Conservation (phyloP, 1,140 invertebrate genomes). For the Papilio polytes region DNA sequence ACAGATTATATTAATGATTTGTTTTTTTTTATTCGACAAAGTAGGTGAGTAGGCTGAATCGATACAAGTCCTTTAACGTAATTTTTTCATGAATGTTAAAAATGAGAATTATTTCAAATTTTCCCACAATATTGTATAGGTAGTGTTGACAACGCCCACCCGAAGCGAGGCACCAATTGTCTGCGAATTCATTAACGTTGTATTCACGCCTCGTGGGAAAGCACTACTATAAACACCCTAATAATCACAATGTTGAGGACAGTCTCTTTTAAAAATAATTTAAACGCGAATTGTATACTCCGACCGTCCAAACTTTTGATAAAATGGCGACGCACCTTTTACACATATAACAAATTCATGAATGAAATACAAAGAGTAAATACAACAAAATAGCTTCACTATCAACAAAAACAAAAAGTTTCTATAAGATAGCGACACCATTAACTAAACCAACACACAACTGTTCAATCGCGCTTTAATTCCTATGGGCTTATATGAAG, state of each 20-base stretch:
- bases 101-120: neutral
- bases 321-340: too few species aligned
- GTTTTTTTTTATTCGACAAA: slow-evolving; percentile 44
- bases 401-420: too few species aligned
- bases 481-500: too few species aligned
- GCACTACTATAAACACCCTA: neutral
- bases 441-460: too few species aligned
- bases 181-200: neutral
- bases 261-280: neutral
- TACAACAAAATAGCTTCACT: too few species aligned
- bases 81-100: neutral
- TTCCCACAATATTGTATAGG: neutral
- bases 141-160: neutral
- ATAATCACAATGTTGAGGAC: neutral
- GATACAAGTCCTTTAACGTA: neutral
- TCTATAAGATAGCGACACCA: too few species aligned
- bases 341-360: too few species aligned
- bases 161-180: neutral
- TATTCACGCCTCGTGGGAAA: neutral
- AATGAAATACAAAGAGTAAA: too few species aligned
- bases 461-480: too few species aligned
- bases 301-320: too few species aligned
- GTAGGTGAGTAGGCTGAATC: slow-evolving; percentile 20
- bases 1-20: slow-evolving; percentile 54
- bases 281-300: neutral